Evolutionary conservation across 2,113 vertebrate species (phyloP).

Genomic region (Ageneiosus marmoratus): DNA sequence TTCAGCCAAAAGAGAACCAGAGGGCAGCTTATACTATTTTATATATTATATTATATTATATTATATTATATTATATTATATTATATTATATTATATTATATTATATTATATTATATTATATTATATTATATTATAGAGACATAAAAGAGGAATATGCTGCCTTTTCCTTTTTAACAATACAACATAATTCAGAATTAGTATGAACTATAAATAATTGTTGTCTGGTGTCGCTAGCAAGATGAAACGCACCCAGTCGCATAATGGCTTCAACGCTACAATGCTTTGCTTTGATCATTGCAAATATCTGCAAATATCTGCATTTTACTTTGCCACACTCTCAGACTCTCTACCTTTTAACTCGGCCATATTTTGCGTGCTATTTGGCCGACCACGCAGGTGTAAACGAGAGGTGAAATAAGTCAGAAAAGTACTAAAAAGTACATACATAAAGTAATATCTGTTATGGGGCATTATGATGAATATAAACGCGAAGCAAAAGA

Average conservation of each 20-base stretch:
- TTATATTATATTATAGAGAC: background rate
- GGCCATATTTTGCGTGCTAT: conserved; percentile 29
- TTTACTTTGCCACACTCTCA: conserved; percentile 37
- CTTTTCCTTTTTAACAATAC: background rate
- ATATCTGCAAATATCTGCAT: conserved; percentile 44
- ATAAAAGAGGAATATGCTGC: conserved; percentile 23
- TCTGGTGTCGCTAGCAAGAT: conserved; percentile 37
- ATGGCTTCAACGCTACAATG: conserved; percentile 27
- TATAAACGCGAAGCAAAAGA: background rate
- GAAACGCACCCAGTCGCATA: conserved; percentile 27
- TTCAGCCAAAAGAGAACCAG: conserved; percentile 17
- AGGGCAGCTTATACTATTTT: conserved; percentile 17
- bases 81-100: background rate
- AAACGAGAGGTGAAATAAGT: conserved; percentile 29
- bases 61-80: conserved; percentile 4
- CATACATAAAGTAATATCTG: background rate
- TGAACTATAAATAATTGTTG: conserved; percentile 34
- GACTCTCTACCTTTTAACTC: conserved; percentile 42
- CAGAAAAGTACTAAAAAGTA: conserved; percentile 10
- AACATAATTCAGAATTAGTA: background rate
- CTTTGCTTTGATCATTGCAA: conserved; percentile 53
- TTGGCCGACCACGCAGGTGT: conserved; percentile 11
- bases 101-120: background rate
- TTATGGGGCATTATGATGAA: background rate
- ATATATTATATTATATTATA: background rate